Base-by-base conservation (phyloP, 2,797 vertebrate species). In the Sylvilagus floridanus region DNA sequence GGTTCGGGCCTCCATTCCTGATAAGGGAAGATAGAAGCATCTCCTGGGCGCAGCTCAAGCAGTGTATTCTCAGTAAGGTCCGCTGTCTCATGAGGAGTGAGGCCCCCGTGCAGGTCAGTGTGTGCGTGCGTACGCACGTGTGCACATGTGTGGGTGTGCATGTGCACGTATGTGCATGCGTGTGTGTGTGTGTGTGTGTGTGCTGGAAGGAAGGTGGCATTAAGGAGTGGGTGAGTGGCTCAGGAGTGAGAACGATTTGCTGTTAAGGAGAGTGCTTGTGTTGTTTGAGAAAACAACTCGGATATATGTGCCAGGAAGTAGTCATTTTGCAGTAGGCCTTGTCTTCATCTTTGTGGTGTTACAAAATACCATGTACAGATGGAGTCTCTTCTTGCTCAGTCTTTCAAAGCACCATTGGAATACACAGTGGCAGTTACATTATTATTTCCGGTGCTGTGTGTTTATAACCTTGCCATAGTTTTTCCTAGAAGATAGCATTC, bases 1-100 rank as follows among this genome's bases (percentile, higher is more conserved):
- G 99, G 97, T 99, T 99, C 1, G 99, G 99, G 12, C 99, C 99
- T 0, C 99, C 99, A 0, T 98, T 99, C 90, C 96, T 99, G 96
- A 97, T 99, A 96, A 95, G 97, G 19, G 99, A 99, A 97, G 99
- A 99, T 97, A 98, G 99, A 84, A 96, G 97, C 14, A 21, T 99
- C 92, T 99, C 99, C 26, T 99, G 99, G 99, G 98, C 98, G 69
- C 99, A 99, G 97, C 98, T 99, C 21, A 99, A 99, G 97, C 99
- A 99, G 96, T 98, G 98, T 95, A 98, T 99, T 96, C 98, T 99
- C 96, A 98, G 98, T 97, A 99, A 99, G 96, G 98, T 99, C 96
- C 98, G 97, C 96, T 98, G 98, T 87, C 98, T 99, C 96, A 99
- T 99, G 99, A 98, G 97, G 95, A 99, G 97, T 22, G 98, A 99